These are phyloP conservation scores for Biston stratarius DNA, from an alignment of 2,888 invertebrate genomes.

Conservation along the genomic window DNA sequence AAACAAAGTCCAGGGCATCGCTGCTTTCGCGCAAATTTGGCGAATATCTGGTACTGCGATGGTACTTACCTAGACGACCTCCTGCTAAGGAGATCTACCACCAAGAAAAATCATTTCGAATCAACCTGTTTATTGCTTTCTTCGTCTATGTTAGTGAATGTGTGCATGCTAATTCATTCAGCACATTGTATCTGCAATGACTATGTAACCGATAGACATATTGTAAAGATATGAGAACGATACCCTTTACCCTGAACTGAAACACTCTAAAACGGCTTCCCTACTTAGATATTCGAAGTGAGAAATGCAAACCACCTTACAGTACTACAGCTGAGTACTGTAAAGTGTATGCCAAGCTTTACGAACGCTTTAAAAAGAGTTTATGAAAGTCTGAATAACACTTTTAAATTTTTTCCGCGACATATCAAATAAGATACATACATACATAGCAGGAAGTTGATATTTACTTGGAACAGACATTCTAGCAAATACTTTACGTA, in stretches of 20 bases:
- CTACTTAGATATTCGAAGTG: slow-evolving; percentile 19
- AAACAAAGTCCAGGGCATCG: too few relatives aligned
- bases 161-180: too few relatives aligned
- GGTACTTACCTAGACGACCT: too few relatives aligned
- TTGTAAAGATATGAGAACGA: slow-evolving; percentile 10
- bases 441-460: too few relatives aligned
- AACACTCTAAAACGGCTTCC: slow-evolving; percentile 23
- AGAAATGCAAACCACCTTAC: slow-evolving; percentile 16
- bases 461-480: too few relatives aligned
- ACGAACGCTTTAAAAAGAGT: not conserved
- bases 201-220: not conserved
- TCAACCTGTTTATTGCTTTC: too few relatives aligned
- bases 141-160: not conserved
- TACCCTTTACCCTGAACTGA: slow-evolving; percentile 3
- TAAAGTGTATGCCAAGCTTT: slow-evolving; percentile 1
- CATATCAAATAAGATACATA: not conserved
- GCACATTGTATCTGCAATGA: not conserved
- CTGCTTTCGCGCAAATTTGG: too few relatives aligned
- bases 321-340: slow-evolving; percentile 16
- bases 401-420: not conserved
- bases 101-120: too few relatives aligned
- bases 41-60: too few relatives aligned
- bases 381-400: too few relatives aligned
- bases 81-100: too few relatives aligned
- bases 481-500: too few relatives aligned